Evolutionary conservation across 1,140 invertebrate genomes (phyloP), one percentile per base, ranked within the genome.

Genomic region (Watersipora subatra): DNA sequence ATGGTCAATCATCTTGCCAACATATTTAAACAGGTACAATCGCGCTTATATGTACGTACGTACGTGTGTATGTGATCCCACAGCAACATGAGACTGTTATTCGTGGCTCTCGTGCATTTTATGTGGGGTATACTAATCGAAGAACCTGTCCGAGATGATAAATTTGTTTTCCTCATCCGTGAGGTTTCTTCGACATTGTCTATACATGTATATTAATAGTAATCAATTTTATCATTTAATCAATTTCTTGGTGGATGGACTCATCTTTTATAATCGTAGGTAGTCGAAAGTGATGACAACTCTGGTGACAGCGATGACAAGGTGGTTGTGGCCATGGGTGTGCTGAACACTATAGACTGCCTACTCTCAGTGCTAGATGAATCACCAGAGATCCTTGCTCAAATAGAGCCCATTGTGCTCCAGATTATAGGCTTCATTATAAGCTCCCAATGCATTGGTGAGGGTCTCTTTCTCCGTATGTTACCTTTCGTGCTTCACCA

Each of bases 301-400:
- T 73, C 92, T 70, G 92, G 92, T 76, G 89, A 88, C 2, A 88
- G 88, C 19, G 93, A 97, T 76, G 95, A 99, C 74, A 97, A 96
- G 74, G 92, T 93, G 19, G 94, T 98, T 58, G 93, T 93, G 15
- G 92, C 94, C 1, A 96, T 99, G 89, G 94, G 93, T 59, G 83
- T 98, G 1, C 81, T 99, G 1, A 96, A 92, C 75, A 97, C 96
- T 1, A 92, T 99, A 77, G 93, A 98, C 80, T 97, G 92, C 0
- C 84, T 99, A 57, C 79, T 98, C 0, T 89, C 86, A 68, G 91
- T 96, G 3, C 93, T 97, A 90, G 93, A 95, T 75, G 88, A 94
- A 65, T 88, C 93, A 70, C 80, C 76, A 71, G 83, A 85, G 76
- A 89, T 98, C 57, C 87, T 95, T 80, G 81, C 83, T n/a, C 86